Base-by-base conservation (phyloP, 2,888 invertebrate species). In the Minunthozetes semirufus region DNA sequence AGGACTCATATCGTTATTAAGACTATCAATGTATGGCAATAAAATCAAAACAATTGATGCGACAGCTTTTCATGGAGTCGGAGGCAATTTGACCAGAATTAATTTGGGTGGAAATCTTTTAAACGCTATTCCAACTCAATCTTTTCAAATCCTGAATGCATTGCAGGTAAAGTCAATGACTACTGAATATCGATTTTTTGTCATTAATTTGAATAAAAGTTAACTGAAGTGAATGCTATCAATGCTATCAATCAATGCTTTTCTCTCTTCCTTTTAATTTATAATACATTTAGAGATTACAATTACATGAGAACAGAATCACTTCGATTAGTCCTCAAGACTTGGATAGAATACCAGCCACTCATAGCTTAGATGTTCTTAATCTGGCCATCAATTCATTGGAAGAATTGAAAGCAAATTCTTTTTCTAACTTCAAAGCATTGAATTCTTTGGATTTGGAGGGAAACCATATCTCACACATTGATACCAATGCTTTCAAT, bases 361-460 rank as follows among this genome's bases (percentile, higher is more conserved):
- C 56, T 33, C 77, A 88, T 77, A 91, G 87, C 82, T 85, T 94
- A 81, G 93, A 93, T 82, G 91, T 91, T 0, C 85, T 94, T 77
- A 92, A 91, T 75, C 84, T 94, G 82, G 92, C 92, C 8, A 92
- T 92, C 82, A 94, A 94, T 84, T 89, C 89, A 82, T 85, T 94
- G 77, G 88, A 87, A 72, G 88, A 88, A 80, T 61, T 80, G 11
- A 77, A 77, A 8, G 76, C 73, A 22, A 88, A 88, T 81, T 89
- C 93, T 0, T 87, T 94, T n/a, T 88, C 89, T 0, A 87, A 89
- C 76, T 85, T 93, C 78, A 89, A 90, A 80, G 91, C 88, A 80
- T 84, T 94, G 79, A 91, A 90, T 83, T 93, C 91, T 81, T 86
- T 94, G 71, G 93, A 93, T 84, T 88, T 94, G 85, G 93, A 93